A percentile compares a stretch with the other conserved stretches of the same genome.
These are phyloP conservation scores for Origma solitaria DNA, from an alignment of 2,113 vertebrate species.

Conservation along the genomic window DNA sequence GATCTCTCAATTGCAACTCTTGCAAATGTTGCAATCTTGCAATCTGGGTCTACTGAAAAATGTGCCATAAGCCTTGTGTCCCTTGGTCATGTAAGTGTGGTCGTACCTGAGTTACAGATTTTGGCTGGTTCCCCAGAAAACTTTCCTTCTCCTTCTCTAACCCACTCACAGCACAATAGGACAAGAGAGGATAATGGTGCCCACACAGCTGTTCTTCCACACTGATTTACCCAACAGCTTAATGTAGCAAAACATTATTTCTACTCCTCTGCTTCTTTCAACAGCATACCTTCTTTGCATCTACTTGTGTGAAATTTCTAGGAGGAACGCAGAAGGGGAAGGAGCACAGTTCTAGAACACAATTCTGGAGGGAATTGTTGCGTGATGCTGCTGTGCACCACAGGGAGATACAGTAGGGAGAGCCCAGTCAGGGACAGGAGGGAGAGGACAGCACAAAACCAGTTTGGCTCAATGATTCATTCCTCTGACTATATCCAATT, in stretches of 20 bases:
- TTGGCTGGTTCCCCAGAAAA: background rate
- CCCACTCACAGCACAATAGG: background rate
- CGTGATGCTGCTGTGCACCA: background rate
- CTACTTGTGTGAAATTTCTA: background rate
- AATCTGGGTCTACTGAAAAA: background rate
- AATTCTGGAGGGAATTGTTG: background rate
- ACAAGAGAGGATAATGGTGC: background rate
- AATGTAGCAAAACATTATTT: background rate
- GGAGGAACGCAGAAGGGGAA: background rate
- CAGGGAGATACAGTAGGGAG: background rate
- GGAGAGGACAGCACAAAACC: background rate
- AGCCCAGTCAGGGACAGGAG: background rate
- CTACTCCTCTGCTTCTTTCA: background rate
- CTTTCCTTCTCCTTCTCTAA: background rate
- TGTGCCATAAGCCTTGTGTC: no score
- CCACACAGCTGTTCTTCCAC: background rate
- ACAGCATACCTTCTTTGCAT: background rate
- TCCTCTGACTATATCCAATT: background rate
- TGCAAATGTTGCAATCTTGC: background rate
- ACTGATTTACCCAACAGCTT: background rate
- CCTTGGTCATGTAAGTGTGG: background rate
- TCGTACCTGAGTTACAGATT: background rate
- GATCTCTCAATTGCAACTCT: background rate
- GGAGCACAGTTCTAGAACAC: background rate
- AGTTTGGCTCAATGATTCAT: background rate